A percentile compares a stretch with the other conserved stretches of the same genome.
phyloP scores from a whole-genome alignment of 1,140 invertebrate species.

The Cyclina sinensis region DNA sequence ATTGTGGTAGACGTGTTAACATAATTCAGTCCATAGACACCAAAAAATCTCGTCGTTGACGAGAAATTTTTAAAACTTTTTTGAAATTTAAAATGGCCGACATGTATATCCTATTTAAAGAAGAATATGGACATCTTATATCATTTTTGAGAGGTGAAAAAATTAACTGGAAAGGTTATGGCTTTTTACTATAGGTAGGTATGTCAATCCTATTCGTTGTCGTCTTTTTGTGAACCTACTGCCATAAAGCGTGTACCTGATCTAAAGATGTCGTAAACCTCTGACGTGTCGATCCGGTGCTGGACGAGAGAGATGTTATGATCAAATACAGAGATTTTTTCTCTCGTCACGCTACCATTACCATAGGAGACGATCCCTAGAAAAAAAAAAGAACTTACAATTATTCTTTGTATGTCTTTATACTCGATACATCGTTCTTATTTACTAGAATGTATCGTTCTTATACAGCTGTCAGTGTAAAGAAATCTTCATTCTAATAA shows the following conservation, averaged over 20 bases:
- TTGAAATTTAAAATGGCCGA: too few relatives aligned
- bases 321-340: neutral
- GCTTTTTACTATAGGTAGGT: neutral
- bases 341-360: neutral
- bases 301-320: neutral
- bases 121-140: neutral
- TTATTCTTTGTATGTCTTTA: too few relatives aligned
- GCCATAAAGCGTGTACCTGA: neutral
- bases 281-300: neutral
- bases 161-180: neutral
- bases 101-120: too few relatives aligned
- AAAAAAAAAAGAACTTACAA: neutral
- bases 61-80: too few relatives aligned
- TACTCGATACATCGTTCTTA: too few relatives aligned
- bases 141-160: neutral
- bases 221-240: neutral
- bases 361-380: neutral
- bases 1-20: too few relatives aligned
- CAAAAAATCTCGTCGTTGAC: too few relatives aligned
- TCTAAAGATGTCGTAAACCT: neutral
- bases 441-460: too few relatives aligned
- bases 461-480: too few relatives aligned
- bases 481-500: too few relatives aligned
- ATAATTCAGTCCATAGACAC: too few relatives aligned
- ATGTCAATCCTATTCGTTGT: neutral